Base-by-base conservation (phyloP, 2,797 vertebrate species). In the Eulemur rubriventer region DNA sequence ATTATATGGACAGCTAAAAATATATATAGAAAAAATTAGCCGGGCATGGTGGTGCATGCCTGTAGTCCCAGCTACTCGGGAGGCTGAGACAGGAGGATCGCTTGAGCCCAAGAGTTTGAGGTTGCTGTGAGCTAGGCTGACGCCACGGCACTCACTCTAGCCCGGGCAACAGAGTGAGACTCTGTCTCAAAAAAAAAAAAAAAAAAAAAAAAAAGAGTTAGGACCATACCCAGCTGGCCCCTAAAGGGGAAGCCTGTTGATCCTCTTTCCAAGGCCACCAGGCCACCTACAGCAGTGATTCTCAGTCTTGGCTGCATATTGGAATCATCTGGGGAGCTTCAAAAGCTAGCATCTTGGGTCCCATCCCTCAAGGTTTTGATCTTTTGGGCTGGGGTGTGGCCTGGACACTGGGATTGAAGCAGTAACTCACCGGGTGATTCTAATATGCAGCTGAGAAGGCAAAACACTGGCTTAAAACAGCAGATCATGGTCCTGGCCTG, bases 151-250 rank as follows among this genome's bases (percentile, higher is more conserved):
- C n/a, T n/a, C n/a, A n/a, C n/a, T n/a, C n/a, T n/a, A n/a, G n/a
- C n/a, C n/a, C n/a, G n/a, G n/a, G n/a, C n/a, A n/a, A n/a, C n/a
- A n/a, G n/a, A n/a, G n/a, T n/a, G n/a, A n/a, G n/a, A n/a, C n/a
- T n/a, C n/a, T n/a, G n/a, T n/a, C n/a, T n/a, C n/a, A n/a, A n/a
- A n/a, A n/a, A n/a, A n/a, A n/a, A n/a, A n/a, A n/a, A n/a, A n/a
- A n/a, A n/a, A n/a, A n/a, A n/a, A n/a, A n/a, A n/a, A n/a, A n/a
- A n/a, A n/a, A n/a, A n/a, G n/a, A n/a, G n/a, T n/a, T n/a, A n/a
- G n/a, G n/a, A n/a, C n/a, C 24, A 78, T 4, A 16, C 38, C 46
- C 20, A 30, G 6, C 3, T 67, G 63, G 63, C 7, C 0, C 2
- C 72, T 76, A 26, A 43, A 17, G 4, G 4, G 17, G 65, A n/a